phyloP scores from a whole-genome alignment of 2,888 invertebrate genomes.

The Rutpela maculata region DNA sequence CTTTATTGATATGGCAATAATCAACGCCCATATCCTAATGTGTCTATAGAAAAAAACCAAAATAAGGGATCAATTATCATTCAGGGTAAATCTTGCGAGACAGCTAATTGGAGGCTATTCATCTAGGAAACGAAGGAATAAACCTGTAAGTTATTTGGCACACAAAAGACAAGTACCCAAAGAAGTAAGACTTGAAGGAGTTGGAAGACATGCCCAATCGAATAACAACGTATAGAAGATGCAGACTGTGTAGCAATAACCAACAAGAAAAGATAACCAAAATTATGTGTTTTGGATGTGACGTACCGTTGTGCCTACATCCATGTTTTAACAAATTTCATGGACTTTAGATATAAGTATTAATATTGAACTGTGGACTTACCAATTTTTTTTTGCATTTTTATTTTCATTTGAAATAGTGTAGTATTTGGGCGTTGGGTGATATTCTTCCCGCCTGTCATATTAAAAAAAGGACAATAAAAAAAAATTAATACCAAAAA shows the following conservation, averaged over 20 bases:
- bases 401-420: too few relatives aligned
- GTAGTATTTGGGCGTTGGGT: too few relatives aligned
- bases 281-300: constrained; percentile 28
- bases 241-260: constrained; percentile 33
- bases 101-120: constrained; percentile 28
- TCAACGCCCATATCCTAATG: constrained; percentile 31
- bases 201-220: constrained; percentile 30
- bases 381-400: too few relatives aligned
- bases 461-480: too few relatives aligned
- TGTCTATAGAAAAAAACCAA: neutral
- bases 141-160: constrained; percentile 32
- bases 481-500: too few relatives aligned
- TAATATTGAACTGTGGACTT: too few relatives aligned
- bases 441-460: too few relatives aligned
- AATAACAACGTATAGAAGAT: constrained; percentile 35
- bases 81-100: constrained; percentile 30
- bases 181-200: constrained; percentile 30
- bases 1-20: constrained; percentile 30
- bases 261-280: constrained; percentile 28
- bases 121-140: constrained; percentile 31
- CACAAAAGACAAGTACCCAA: constrained; percentile 33
- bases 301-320: constrained; percentile 32
- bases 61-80: constrained; percentile 25
- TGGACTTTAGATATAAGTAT: neutral
- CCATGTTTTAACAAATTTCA: constrained; percentile 40